Evolutionary conservation across 2,113 vertebrate genomes (phyloP).

Genomic region (Uropsilus gracilis): DNA sequence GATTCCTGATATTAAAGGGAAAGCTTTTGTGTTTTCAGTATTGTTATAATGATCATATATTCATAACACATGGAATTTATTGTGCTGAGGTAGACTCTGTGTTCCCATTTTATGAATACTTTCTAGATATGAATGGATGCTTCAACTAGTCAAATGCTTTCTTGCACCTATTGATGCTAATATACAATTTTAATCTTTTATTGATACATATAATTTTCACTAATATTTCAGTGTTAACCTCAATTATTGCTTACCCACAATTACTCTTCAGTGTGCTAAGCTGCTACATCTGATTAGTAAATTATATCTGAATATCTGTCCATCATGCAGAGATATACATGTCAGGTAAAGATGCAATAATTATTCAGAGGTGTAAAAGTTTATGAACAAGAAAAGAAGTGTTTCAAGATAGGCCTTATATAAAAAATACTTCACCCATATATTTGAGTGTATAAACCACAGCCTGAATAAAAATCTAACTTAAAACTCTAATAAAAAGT

Average conservation of each 20-base stretch:
- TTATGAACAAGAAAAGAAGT: neutral
- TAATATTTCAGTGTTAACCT: neutral
- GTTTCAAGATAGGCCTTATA: neutral
- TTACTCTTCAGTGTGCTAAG: neutral
- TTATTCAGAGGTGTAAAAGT: neutral
- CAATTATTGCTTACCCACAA: neutral
- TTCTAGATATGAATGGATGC: too few relatives aligned
- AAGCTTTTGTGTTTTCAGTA: too few relatives aligned
- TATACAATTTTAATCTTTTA: too few relatives aligned
- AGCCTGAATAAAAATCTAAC: neutral
- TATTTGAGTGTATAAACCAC: neutral
- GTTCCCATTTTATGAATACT: too few relatives aligned
- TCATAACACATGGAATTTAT: too few relatives aligned
- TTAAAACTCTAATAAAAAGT: neutral
- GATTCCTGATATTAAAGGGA: too few relatives aligned
- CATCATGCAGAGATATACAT: neutral
- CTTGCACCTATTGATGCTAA: too few relatives aligned
- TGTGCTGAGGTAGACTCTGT: too few relatives aligned
- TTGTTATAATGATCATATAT: too few relatives aligned
- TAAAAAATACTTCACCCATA: neutral
- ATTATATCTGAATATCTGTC: too few relatives aligned
- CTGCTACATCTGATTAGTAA: neutral
- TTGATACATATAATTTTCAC: neutral
- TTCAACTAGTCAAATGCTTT: too few relatives aligned
- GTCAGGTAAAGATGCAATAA: neutral